Percentiles rank a stretch among this genome's conserved stretches.
Conservation (phyloP, 2,113 vertebrate species). For the Halichoerus grypus region DNA sequence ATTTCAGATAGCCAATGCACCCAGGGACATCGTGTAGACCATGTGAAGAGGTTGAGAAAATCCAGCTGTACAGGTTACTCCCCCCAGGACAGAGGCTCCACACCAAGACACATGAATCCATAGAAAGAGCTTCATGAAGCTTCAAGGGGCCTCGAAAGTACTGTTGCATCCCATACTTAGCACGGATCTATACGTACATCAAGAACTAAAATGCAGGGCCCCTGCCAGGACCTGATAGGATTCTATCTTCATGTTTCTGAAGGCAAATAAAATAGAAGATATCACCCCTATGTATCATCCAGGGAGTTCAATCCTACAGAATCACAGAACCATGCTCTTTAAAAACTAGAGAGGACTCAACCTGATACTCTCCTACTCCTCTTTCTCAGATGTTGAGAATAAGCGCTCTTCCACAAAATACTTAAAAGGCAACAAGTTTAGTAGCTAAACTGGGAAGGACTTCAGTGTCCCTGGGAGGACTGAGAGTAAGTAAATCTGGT, state of each 20-base stretch:
- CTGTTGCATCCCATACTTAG: too few relatives aligned
- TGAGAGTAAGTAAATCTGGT: neutral
- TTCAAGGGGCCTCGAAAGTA: neutral
- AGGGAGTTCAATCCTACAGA: neutral
- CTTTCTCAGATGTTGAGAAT: neutral
- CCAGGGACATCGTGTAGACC: neutral
- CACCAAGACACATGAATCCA: neutral
- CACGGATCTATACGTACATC: neutral
- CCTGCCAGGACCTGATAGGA: neutral
- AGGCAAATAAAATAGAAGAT: neutral
- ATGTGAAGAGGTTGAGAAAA: neutral
- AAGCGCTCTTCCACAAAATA: neutral
- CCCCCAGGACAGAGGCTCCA: neutral
- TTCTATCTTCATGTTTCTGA: neutral
- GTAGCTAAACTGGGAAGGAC: neutral
- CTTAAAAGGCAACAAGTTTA: neutral
- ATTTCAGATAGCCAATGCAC: rapidly evolving
- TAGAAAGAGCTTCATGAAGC: neutral
- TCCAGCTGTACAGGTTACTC: neutral
- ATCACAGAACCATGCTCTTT: neutral
- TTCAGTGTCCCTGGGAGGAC: neutral
- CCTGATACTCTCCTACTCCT: neutral
- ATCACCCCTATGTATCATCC: too few relatives aligned
- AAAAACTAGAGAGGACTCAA: neutral
- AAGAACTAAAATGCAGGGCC: neutral